phyloP scores from a whole-genome alignment of 1,140 invertebrate species.

The Zaprionus lachaisei region DNA sequence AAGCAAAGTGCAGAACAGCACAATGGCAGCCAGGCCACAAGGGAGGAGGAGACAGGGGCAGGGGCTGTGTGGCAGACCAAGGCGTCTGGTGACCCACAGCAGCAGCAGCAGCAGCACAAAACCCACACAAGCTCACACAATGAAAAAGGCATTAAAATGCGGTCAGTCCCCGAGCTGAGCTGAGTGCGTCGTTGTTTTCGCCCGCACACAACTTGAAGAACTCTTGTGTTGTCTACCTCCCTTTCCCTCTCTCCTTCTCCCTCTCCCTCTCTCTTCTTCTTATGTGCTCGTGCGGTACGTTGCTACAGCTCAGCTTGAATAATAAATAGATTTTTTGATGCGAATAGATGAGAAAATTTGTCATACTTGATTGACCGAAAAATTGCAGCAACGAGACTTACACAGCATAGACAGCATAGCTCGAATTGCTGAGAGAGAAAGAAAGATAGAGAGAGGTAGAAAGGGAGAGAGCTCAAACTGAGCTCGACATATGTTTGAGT shows the following conservation, averaged over 20 bases:
- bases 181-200: neutral
- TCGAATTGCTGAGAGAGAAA: neutral
- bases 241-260: neutral
- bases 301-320: slow-evolving; percentile 38
- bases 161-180: slow-evolving; percentile 47
- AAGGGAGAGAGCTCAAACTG: neutral
- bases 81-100: slow-evolving; percentile 35
- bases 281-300: slow-evolving; percentile 17
- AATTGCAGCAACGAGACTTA: slow-evolving; percentile 24
- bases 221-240: slow-evolving; percentile 1
- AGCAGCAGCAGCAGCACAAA: neutral
- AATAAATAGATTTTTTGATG: slow-evolving; percentile 50
- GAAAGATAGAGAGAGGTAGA: neutral
- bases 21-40: neutral
- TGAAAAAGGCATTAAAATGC: slow-evolving; percentile 79
- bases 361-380: slow-evolving; percentile 53
- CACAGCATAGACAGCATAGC: neutral
- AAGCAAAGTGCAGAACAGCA: slow-evolving; percentile 56
- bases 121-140: slow-evolving; percentile 41
- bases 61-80: slow-evolving; percentile 34
- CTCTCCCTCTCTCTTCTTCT: neutral
- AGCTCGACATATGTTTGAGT: slow-evolving; percentile 21
- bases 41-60: slow-evolving; percentile 1
- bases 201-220: slow-evolving; percentile 33
- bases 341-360: slow-evolving; percentile 51